phyloP scores from a whole-genome alignment of 2,888 invertebrate genomes.

The Torymus aiolomorphi region DNA sequence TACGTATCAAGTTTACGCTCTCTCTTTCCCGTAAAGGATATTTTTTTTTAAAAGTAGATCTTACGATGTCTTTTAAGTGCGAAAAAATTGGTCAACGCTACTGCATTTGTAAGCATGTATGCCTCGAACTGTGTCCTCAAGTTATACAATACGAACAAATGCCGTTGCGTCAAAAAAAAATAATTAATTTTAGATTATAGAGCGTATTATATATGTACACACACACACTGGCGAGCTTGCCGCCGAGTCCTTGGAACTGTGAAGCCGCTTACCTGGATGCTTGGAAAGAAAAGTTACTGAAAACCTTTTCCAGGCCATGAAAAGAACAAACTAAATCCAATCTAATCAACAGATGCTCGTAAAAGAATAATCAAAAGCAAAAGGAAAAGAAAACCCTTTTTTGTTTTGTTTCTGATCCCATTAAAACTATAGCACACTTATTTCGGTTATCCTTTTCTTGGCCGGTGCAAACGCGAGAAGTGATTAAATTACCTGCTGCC shows the following conservation, averaged over 20 bases:
- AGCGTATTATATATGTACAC: conserved; percentile 52
- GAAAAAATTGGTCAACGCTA: conserved; percentile 47
- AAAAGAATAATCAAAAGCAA: conserved; percentile 38
- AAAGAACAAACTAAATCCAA: conserved; percentile 72
- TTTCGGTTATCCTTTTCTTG: conserved; percentile 74
- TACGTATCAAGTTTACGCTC: conserved; percentile 67
- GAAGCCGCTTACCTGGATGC: conserved; percentile 65
- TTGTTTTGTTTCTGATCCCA: conserved; percentile 32
- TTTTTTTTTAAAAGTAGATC: conserved; percentile 22
- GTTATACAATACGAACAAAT: conserved; percentile 65
- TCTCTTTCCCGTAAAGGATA: conserved; percentile 63
- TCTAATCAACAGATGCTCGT: conserved; percentile 41
- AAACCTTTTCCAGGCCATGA: conserved; percentile 72
- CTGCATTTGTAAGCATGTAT: conserved; percentile 49
- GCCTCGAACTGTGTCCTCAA: conserved; percentile 63
- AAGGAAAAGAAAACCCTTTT: conserved; percentile 46
- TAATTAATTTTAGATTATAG: conserved; percentile 50
- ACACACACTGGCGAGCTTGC: conserved; percentile 48
- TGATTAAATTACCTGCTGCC: conserved; percentile 70
- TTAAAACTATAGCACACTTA: conserved; percentile 24
- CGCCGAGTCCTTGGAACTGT: conserved; percentile 53
- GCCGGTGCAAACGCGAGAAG: conserved; percentile 66
- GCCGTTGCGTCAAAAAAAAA: conserved; percentile 69
- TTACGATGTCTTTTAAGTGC: conserved; percentile 23
- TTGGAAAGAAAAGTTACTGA: conserved; percentile 62